Conservation (phyloP, 2,888 invertebrate genomes). For the Perizoma flavofasciatum region DNA sequence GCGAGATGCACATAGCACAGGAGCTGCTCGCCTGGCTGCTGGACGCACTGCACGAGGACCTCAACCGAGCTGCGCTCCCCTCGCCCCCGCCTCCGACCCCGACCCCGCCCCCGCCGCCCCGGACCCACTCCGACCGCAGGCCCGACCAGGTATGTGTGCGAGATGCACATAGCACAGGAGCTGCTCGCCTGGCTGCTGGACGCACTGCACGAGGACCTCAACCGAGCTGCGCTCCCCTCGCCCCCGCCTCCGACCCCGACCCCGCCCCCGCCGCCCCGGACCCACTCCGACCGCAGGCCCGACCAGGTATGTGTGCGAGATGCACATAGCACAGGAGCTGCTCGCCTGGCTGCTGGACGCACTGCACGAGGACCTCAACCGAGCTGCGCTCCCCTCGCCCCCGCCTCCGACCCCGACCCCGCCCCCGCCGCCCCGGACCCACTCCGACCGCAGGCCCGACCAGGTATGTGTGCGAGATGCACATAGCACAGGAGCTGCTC, state of each 20-base stretch:
- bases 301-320: constrained; percentile 85
- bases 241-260: constrained; percentile 65
- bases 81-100: constrained; percentile 69
- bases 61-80: constrained; percentile 87
- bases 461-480: too few species aligned
- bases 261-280: constrained; percentile 2
- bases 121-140: constrained; percentile 31
- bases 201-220: constrained; percentile 95
- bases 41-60: constrained; percentile 96
- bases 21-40: constrained; percentile 95
- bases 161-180: too few species aligned
- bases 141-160: constrained; percentile 85
- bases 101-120: constrained; percentile 8
- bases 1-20: too few species aligned
- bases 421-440: too few species aligned
- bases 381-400: not conserved
- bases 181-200: constrained; percentile 95
- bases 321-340: too few species aligned
- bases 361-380: constrained; percentile 96
- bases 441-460: too few species aligned
- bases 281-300: constrained; percentile 55
- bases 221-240: constrained; percentile 85
- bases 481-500: too few species aligned
- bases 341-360: constrained; percentile 96
- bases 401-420: constrained; percentile 1